Percentiles rank a stretch among this genome's conserved stretches.
Conservation (phyloP, 2,113 vertebrate species). For the Microcebus lehilahytsara region DNA sequence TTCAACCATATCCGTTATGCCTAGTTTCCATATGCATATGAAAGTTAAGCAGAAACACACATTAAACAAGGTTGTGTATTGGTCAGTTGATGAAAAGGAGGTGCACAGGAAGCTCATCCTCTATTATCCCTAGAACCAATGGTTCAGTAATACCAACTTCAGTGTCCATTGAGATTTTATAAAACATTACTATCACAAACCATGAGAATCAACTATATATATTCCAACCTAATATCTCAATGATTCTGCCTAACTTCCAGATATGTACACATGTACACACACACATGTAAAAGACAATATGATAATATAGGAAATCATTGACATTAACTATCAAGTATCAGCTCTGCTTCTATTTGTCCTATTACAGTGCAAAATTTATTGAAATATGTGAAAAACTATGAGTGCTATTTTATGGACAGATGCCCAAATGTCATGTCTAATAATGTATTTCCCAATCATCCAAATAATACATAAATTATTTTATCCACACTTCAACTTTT, state of each 20-base stretch:
- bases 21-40: neutral
- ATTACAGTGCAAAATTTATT: neutral
- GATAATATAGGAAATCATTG: neutral
- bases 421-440: neutral
- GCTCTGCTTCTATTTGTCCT: neutral
- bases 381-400: neutral
- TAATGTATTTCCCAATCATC: neutral
- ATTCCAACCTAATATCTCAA: neutral
- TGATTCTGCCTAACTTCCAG: neutral
- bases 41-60: neutral
- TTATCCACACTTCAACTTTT: neutral
- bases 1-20: neutral
- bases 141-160: neutral
- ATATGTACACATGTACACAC: neutral
- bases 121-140: neutral
- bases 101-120: neutral
- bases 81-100: neutral
- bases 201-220: neutral
- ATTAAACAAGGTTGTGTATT: neutral
- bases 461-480: neutral
- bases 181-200: neutral
- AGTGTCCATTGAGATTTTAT: neutral
- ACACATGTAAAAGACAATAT: neutral
- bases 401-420: neutral
- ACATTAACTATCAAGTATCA: neutral